Conservation (phyloP, 2,797 vertebrate species). For the Morelia viridis region DNA sequence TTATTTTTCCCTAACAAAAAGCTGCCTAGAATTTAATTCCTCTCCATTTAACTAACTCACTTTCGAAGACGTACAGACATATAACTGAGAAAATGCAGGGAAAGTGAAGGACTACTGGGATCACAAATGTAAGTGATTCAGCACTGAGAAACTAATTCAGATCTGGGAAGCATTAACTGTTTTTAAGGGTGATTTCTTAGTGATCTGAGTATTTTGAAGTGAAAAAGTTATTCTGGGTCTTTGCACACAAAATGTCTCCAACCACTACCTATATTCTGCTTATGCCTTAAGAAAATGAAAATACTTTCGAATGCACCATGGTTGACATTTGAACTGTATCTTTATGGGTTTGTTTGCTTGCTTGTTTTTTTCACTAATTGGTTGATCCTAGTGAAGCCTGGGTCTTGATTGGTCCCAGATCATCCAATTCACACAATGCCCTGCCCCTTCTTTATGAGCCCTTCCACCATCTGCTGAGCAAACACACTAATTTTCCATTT, state of each 20-base stretch:
- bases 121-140: neutral
- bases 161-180: conserved; percentile 1
- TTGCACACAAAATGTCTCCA: neutral
- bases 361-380: neutral
- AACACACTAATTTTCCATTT: neutral
- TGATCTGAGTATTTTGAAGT: neutral
- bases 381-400: neutral
- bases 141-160: conserved; percentile 5
- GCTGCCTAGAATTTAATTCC: neutral
- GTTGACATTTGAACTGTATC: neutral
- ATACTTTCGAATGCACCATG: neutral
- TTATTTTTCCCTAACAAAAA: conserved; percentile 1
- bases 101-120: neutral
- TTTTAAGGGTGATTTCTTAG: conserved; percentile 1
- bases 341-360: neutral
- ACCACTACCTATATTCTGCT: neutral
- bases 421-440: too few species aligned
- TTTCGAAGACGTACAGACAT: neutral
- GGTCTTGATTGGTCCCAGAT: neutral
- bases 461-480: neutral
- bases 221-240: neutral
- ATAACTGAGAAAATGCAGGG: neutral
- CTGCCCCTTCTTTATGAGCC: neutral
- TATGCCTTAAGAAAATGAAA: neutral
- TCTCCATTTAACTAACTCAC: neutral